phyloP scores from a whole-genome alignment of 2,113 vertebrate genomes.

The Eublepharis macularius region DNA sequence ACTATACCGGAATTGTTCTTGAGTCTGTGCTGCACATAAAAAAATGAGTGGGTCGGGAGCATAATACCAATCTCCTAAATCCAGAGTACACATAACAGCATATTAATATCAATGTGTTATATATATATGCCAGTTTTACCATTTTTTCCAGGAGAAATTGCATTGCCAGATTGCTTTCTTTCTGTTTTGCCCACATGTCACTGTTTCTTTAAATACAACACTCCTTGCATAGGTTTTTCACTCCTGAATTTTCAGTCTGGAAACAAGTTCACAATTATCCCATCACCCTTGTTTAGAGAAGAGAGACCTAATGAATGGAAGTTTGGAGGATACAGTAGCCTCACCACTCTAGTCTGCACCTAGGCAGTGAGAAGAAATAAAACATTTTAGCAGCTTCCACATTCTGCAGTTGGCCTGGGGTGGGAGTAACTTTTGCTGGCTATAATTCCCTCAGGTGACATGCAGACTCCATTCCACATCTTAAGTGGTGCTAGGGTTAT shows the following conservation, averaged over 20 bases:
- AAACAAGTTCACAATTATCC: not conserved
- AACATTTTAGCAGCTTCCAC: not conserved
- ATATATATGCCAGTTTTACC: not conserved
- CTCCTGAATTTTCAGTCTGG: not conserved
- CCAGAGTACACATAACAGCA: not conserved
- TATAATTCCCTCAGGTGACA: not conserved
- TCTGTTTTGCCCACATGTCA: not conserved
- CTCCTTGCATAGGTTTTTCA: not conserved
- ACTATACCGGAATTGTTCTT: not conserved
- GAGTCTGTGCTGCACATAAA: not conserved
- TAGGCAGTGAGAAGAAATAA: not conserved
- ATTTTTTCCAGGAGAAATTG: too few relatives aligned
- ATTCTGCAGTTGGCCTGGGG: not conserved
- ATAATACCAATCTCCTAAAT: not conserved
- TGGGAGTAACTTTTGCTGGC: not conserved
- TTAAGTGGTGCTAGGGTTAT: not conserved
- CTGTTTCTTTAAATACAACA: not conserved
- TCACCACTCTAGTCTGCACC: not conserved
- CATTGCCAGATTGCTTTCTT: not conserved
- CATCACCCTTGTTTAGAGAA: not conserved
- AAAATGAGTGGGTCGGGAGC: not conserved
- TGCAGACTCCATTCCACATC: not conserved
- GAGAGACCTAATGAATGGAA: not conserved
- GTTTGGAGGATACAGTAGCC: not conserved
- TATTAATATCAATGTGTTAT: not conserved